Evolutionary conservation across 2,113 vertebrate genomes (phyloP).

Genomic region (Stercorarius parasiticus): DNA sequence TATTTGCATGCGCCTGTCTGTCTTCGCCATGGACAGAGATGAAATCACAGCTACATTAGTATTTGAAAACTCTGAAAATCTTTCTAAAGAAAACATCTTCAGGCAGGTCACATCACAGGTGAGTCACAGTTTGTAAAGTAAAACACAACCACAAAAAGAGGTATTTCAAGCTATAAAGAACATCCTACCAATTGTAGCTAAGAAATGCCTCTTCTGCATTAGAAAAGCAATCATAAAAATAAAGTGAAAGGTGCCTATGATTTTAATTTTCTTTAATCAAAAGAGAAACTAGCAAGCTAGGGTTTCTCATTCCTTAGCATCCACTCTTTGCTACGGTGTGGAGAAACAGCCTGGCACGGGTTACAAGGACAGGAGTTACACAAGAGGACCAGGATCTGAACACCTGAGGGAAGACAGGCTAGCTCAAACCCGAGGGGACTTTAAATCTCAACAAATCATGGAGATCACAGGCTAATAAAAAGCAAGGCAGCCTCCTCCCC

Average conservation of each 20-base stretch:
- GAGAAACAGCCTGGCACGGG: neutral
- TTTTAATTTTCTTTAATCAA: constrained; percentile 12
- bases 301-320: neutral
- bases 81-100: neutral
- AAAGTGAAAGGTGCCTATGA: neutral
- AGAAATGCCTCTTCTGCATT: neutral
- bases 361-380: neutral
- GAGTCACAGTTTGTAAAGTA: constrained; percentile 13
- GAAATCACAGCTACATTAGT: neutral
- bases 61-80: neutral
- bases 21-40: neutral
- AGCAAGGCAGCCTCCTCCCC: neutral
- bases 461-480: neutral
- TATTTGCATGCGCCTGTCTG: neutral
- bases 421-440: neutral
- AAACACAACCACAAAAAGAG: constrained; percentile 6
- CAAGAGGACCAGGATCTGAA: neutral
- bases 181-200: neutral
- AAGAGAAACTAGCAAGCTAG: constrained; percentile 39
- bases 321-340: neutral
- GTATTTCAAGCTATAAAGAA: constrained; percentile 34
- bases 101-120: neutral
- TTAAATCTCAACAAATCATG: neutral
- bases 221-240: neutral
- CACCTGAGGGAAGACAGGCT: neutral